Percentiles rank a stretch among this genome's conserved stretches.
phyloP scores from a whole-genome alignment of 1,140 invertebrate species.

The Ladona fulva region DNA sequence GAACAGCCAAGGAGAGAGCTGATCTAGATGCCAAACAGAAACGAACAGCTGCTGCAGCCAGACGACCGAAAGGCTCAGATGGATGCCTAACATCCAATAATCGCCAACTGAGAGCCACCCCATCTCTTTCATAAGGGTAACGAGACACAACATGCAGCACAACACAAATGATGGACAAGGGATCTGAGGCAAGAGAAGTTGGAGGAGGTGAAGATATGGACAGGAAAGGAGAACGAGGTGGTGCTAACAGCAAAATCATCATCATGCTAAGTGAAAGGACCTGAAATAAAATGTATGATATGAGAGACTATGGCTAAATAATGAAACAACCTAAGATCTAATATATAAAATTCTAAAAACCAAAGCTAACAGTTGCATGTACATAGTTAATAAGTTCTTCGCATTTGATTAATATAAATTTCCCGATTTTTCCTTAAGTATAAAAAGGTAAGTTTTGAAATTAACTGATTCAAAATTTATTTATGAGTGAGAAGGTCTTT shows the following conservation, averaged over 20 bases:
- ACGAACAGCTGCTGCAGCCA: neutral
- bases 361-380: no score
- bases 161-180: neutral
- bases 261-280: neutral
- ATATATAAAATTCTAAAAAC: no score
- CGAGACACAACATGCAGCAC: neutral
- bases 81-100: neutral
- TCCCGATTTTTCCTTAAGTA: no score
- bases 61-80: neutral
- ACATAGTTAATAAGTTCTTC: no score
- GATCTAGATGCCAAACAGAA: neutral
- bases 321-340: no score
- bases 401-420: no score
- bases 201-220: neutral
- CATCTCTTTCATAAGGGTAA: neutral
- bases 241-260: neutral
- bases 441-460: no score
- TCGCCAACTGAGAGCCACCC: neutral
- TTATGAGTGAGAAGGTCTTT: no score
- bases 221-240: neutral
- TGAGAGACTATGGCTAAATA: no score
- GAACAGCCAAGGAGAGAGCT: neutral
- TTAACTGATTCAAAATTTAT: no score
- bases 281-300: neutral
- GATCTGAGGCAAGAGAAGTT: neutral